Conservation (phyloP, 1,140 invertebrate genomes). For the Wiebesia pumilae region DNA sequence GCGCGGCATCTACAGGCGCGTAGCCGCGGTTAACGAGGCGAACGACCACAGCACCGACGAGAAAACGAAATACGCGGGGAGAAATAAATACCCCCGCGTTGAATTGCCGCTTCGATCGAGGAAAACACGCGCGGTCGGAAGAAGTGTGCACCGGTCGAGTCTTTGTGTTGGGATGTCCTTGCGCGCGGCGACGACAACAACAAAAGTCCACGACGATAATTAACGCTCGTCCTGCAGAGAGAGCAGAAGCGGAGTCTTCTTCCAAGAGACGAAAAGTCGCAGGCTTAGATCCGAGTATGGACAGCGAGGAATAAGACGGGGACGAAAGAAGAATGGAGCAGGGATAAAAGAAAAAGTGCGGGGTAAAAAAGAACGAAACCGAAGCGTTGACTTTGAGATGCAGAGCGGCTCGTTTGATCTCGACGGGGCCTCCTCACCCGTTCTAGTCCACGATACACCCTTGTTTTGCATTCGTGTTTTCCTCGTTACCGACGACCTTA, state of each 20-base stretch:
- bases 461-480: conserved; percentile 49
- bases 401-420: conserved; percentile 57
- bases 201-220: conserved; percentile 35
- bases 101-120: neutral
- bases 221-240: neutral
- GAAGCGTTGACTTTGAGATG: conserved; percentile 54
- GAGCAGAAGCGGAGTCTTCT: conserved; percentile 30
- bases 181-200: neutral
- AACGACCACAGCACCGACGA: no score
- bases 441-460: conserved; percentile 16
- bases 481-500: conserved; percentile 41
- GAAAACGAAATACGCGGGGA: neutral
- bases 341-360: conserved; percentile 13
- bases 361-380: neutral
- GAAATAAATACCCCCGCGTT: neutral
- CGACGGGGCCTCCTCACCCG: neutral
- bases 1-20: neutral
- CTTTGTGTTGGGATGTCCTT: neutral
- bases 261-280: conserved; percentile 10
- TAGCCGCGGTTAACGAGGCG: neutral
- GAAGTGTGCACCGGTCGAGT: no score
- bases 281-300: neutral
- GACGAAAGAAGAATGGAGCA: neutral
- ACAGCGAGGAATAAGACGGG: neutral
- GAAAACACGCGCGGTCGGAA: neutral